These are phyloP conservation scores for Stegophylla sp. DNA, from an alignment of 2,888 invertebrate species.

Conservation along the genomic window DNA sequence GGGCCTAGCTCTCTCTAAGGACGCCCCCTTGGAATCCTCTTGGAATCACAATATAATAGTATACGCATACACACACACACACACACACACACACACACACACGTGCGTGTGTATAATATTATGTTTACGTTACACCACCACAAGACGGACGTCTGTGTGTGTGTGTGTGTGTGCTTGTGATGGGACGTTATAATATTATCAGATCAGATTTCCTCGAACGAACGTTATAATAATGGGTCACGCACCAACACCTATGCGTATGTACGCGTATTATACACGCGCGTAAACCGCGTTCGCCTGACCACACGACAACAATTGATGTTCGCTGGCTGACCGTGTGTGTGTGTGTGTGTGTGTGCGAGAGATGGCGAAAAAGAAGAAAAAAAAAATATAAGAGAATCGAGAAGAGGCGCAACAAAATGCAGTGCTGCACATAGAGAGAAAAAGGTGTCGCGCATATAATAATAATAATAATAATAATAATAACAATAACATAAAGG, in stretches of 20 bases:
- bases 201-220: conserved; percentile 55
- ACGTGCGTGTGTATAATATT: too few relatives aligned
- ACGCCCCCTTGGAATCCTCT: not conserved
- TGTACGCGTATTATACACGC: not conserved
- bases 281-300: conserved; percentile 41
- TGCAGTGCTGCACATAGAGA: not conserved
- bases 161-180: conserved; percentile 5
- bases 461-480: not conserved
- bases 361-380: not conserved
- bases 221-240: conserved; percentile 30
- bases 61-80: not conserved
- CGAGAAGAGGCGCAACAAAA: not conserved
- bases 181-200: conserved; percentile 35
- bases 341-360: too few relatives aligned
- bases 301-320: conserved; percentile 47
- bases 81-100: not conserved
- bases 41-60: too few relatives aligned
- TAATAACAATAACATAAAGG: conserved; percentile 12
- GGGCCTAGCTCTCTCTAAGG: too few relatives aligned
- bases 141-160: not conserved
- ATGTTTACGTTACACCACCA: too few relatives aligned
- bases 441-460: conserved; percentile 15
- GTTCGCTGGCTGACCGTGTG: not conserved
- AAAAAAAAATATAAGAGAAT: not conserved
- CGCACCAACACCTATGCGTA: conserved; percentile 49